Conservation (phyloP, 2,797 vertebrate species). For the Eulemur mongoz region DNA sequence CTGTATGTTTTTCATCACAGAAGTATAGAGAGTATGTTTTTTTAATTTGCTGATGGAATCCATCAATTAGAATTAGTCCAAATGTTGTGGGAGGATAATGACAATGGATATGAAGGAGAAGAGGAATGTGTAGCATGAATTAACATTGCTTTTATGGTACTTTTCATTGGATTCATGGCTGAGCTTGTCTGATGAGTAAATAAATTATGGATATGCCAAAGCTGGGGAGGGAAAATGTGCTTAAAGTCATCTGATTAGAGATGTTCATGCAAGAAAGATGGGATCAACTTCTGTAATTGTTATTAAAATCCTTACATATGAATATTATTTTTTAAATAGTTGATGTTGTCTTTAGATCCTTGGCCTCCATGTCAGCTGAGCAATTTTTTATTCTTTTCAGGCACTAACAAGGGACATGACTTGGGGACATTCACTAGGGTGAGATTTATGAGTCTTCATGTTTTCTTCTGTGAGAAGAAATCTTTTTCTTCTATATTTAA, state of each 20-base stretch:
- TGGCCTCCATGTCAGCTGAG: not conserved
- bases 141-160: conserved; percentile 79
- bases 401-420: not conserved
- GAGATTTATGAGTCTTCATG: not conserved
- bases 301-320: conserved; percentile 47
- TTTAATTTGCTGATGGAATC: conserved; percentile 84
- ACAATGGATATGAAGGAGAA: conserved; percentile 69
- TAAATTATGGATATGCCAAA: conserved; percentile 62
- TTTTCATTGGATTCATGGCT: conserved; percentile 67
- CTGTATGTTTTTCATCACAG: conserved; percentile 79
- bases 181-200: conserved; percentile 68
- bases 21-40: conserved; percentile 79
- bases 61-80: conserved; percentile 83
- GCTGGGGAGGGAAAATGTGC: conserved; percentile 51
- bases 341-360: not conserved
- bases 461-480: not conserved
- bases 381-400: not conserved
- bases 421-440: not conserved
- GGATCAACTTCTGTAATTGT: conserved; percentile 60
- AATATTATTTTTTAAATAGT: not conserved
- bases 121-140: conserved; percentile 74
- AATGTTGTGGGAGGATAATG: conserved; percentile 72
- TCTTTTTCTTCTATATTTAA: not conserved
- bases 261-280: conserved; percentile 44
- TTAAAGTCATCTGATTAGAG: conserved; percentile 73